phyloP scores from a whole-genome alignment of 2,113 vertebrate species.

The Bos javanicus region DNA sequence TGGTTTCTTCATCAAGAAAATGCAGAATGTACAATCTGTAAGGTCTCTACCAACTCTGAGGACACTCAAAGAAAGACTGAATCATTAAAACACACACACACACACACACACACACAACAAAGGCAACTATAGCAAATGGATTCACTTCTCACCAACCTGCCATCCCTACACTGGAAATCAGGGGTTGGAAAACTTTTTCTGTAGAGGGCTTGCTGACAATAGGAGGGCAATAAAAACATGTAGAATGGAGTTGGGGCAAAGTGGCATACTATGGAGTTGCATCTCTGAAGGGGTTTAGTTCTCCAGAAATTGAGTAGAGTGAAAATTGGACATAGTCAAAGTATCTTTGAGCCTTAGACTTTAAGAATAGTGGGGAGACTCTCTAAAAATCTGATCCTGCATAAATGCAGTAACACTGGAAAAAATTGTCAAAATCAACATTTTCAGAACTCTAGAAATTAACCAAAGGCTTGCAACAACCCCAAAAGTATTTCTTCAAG shows the following conservation, averaged over 20 bases:
- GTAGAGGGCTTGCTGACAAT: not conserved
- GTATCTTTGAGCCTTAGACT: not conserved
- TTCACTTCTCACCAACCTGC: not conserved
- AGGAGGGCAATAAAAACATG: not conserved
- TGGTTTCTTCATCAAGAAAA: conserved; percentile 18
- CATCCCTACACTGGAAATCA: conserved; percentile 16
- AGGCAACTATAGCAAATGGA: not conserved
- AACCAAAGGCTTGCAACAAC: conserved; percentile 7
- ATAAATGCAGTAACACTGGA: not conserved
- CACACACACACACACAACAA: not conserved
- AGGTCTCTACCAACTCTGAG: not conserved
- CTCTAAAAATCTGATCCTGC: conserved; percentile 15
- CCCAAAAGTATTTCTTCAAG: conserved; percentile 13
- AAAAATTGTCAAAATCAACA: not conserved
- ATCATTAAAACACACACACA: not conserved
- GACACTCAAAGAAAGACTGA: not conserved
- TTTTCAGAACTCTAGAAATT: conserved; percentile 32
- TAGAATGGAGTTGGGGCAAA: conserved; percentile 21
- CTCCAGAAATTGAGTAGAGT: not conserved
- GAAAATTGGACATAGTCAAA: not conserved
- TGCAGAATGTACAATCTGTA: not conserved
- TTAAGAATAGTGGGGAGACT: not conserved
- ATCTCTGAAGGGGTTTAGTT: conserved; percentile 4
- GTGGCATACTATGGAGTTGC: not conserved
- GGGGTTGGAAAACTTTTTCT: not conserved